Percentiles rank a stretch among this genome's conserved stretches.
phyloP scores from a whole-genome alignment of 2,888 invertebrate species.

The Danaus chrysippus region DNA sequence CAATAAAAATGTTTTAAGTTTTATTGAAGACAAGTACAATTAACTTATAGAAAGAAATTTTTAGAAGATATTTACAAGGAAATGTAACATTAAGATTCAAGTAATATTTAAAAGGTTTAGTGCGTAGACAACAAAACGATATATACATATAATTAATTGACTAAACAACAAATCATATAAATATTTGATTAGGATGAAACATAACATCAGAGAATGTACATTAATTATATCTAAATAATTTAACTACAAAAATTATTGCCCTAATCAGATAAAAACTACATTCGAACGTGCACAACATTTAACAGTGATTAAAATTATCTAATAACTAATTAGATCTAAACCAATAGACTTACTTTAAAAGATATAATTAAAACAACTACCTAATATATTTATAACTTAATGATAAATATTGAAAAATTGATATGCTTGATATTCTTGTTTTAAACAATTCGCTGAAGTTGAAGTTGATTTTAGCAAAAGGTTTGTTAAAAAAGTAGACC shows the following conservation, averaged over 20 bases:
- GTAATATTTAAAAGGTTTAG: constrained; percentile 49
- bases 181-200: constrained; percentile 20
- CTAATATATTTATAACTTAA: constrained; percentile 52
- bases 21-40: constrained; percentile 74
- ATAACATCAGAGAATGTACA: constrained; percentile 35
- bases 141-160: constrained; percentile 20
- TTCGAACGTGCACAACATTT: constrained; percentile 77
- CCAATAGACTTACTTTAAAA: constrained; percentile 52
- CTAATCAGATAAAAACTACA: constrained; percentile 64
- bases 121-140: constrained; percentile 32
- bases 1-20: constrained; percentile 37
- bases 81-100: constrained; percentile 62
- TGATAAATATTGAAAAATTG: constrained; percentile 47
- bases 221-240: constrained; percentile 32
- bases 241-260: constrained; percentile 63
- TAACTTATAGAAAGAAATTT: constrained; percentile 71
- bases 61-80: constrained; percentile 73
- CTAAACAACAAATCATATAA: constrained; percentile 26
- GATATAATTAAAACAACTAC: constrained; percentile 53
- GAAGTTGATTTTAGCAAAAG: constrained; percentile 18
- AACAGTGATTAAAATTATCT: constrained; percentile 77
- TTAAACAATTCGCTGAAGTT: constrained; percentile 48
- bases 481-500: constrained; percentile 3
- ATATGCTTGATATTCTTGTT: constrained; percentile 77
- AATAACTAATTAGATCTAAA: constrained; percentile 61